Conservation (phyloP, 2,797 vertebrate genomes). For the Scarus forsteni region DNA sequence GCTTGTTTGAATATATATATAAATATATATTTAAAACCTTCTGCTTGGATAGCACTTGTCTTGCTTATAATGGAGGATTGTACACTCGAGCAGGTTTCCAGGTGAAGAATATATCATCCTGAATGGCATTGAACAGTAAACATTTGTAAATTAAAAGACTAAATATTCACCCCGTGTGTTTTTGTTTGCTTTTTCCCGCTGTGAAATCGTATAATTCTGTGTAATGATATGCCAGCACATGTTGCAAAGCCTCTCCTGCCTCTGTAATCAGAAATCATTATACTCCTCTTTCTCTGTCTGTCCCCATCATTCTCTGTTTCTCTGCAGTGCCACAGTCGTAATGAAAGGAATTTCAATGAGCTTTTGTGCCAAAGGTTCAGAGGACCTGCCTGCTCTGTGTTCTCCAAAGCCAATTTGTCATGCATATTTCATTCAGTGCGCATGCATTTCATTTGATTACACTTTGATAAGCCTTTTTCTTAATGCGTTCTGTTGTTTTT, state of each 20-base stretch:
- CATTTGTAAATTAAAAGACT: slow-evolving; percentile 85
- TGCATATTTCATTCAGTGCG: slow-evolving; percentile 72
- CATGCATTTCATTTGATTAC: slow-evolving; percentile 77
- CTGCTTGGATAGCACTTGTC: slow-evolving; percentile 66
- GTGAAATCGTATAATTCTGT: slow-evolving; percentile 29
- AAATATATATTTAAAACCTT: slow-evolving; percentile 71
- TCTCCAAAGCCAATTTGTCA: slow-evolving; percentile 80
- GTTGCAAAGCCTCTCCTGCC: slow-evolving; percentile 52
- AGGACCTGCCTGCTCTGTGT: slow-evolving; percentile 69
- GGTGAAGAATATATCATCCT: slow-evolving; percentile 51
- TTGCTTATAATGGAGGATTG: slow-evolving; percentile 58
- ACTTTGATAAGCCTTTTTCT: slow-evolving; percentile 65
- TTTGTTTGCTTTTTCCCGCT: slow-evolving; percentile 3
- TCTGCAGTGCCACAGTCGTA: slow-evolving; percentile 53
- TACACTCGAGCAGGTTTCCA: slow-evolving; percentile 39
- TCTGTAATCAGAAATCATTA: slow-evolving; percentile 67
- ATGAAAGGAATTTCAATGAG: slow-evolving; percentile 83
- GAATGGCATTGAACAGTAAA: slow-evolving; percentile 63
- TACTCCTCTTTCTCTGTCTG: slow-evolving; percentile 43
- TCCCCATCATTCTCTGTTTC: slow-evolving; percentile 46
- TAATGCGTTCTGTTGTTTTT: slow-evolving; percentile 59
- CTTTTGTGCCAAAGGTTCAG: slow-evolving; percentile 70
- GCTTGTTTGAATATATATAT: slow-evolving; percentile 66
- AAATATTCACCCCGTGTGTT: slow-evolving; percentile 51
- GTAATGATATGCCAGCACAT: slow-evolving; percentile 31